Evolutionary conservation across 2,888 invertebrate species (phyloP).

Genomic region (Drosophila longiperda): DNA sequence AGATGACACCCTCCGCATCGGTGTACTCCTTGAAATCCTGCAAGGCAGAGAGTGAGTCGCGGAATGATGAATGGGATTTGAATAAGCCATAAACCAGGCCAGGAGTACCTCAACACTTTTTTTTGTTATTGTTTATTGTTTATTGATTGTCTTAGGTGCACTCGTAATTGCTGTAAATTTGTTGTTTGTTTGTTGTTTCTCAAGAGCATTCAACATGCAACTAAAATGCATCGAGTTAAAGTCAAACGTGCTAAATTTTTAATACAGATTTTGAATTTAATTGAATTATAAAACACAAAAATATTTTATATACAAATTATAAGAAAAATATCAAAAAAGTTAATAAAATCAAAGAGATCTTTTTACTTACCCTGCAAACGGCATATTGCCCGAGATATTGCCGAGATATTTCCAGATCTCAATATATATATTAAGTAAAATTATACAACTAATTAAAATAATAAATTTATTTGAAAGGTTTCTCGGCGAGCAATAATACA

Average conservation of each 20-base stretch:
- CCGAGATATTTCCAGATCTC: constrained; percentile 34
- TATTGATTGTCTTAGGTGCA: constrained; percentile 29
- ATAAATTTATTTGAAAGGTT: constrained; percentile 19
- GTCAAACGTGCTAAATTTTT: constrained; percentile 62
- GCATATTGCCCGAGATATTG: constrained; percentile 9
- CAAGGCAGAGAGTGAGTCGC: constrained; percentile 40
- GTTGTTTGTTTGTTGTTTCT: constrained; percentile 37
- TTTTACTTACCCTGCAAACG: constrained; percentile 43
- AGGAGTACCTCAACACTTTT: constrained; percentile 4
- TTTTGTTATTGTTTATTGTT: too few species aligned
- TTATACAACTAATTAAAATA: constrained; percentile 48
- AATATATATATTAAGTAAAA: constrained; percentile 32
- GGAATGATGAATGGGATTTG: constrained; percentile 11
- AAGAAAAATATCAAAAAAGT: not conserved
- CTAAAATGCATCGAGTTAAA: constrained; percentile 66
- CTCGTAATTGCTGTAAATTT: constrained; percentile 31
- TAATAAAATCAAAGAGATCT: constrained; percentile 12
- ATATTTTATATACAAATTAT: constrained; percentile 4
- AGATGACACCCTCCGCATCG: constrained; percentile 95
- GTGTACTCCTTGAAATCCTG: constrained; percentile 96
- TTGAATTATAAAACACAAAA: constrained; percentile 10
- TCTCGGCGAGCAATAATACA: constrained; percentile 68
- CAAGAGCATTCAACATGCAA: constrained; percentile 66
- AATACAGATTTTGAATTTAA: constrained; percentile 17
- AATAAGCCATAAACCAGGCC: constrained; percentile 10